Base-by-base conservation (phyloP, 2,113 vertebrate genomes). In the Macaca nemestrina region DNA sequence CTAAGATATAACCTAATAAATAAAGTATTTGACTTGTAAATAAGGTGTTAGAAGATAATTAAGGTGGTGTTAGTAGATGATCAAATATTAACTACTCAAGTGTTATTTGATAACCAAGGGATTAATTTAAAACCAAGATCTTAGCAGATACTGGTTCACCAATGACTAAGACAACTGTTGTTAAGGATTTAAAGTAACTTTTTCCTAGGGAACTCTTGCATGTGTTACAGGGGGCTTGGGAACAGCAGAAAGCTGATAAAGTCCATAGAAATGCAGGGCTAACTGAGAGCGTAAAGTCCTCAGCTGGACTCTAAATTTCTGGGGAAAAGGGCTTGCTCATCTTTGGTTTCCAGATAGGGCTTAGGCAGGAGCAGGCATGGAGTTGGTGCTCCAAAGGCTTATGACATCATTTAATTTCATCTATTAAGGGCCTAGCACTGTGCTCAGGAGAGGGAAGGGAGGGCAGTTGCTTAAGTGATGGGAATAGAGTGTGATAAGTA, bases 71-170 rank as follows among this genome's bases (percentile, higher is more conserved):
- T 64, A 80, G 72, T 79, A 91, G 45, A 91, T 94, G 88, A 72
- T 86, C 12, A 95, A 85, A 94, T 82, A 89, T 93, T 90, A 96
- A 90, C 80, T 96, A 75, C 9, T 87, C 70, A 86, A 86, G 50
- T 84, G 55, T 81, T 93, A 93, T 70, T 55, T 93, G 90, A 96
- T 96, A 96, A 92, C 32, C n/a, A 73, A 92, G 17, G n/a, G 64
- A 80, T 96, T 97, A 64, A 87, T 93, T 93, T 97, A 93, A 86
- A 83, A 89, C 90, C 68, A 67, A 61, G 32, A 59, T 93, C 38
- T 96, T 97, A 87, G 91, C 81, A 97, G 82, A 85, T 93, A 82
- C 59, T 95, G 45, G 76, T 93, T 95, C 93, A 90, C 82, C 72
- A 85, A 78, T 85, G 83, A 93, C 72, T 91, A 84, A 84, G 50